Percentiles rank a stretch among this genome's conserved stretches.
These are phyloP conservation scores for Alouatta palliata DNA, from an alignment of 2,113 vertebrate species.

Conservation along the genomic window DNA sequence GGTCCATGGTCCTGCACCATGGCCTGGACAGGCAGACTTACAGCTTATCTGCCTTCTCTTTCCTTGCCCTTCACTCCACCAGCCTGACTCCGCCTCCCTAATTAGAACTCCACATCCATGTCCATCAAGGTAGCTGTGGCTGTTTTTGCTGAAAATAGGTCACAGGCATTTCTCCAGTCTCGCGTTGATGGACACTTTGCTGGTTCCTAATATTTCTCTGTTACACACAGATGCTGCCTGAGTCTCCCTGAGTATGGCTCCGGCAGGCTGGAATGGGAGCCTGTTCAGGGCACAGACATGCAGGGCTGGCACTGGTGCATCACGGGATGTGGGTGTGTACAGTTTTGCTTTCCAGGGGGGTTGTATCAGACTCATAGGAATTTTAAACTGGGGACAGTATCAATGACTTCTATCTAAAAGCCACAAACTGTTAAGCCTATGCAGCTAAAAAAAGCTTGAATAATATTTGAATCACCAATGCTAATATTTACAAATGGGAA, in stretches of 20 bases:
- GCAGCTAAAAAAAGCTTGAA: not conserved
- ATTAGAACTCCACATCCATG: not conserved
- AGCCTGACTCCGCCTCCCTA: no score
- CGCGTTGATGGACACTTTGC: rapidly evolving
- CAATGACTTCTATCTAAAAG: not conserved
- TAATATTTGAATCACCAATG: not conserved
- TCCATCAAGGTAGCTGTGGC: not conserved
- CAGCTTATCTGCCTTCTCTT: no score
- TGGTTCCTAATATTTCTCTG: rapidly evolving
- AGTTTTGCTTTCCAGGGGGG: not conserved
- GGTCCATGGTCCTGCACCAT: no score
- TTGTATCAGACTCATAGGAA: not conserved
- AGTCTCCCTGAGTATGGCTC: not conserved
- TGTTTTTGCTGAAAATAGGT: rapidly evolving
- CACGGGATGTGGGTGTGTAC: not conserved
- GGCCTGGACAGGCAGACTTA: no score
- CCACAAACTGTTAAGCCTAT: not conserved
- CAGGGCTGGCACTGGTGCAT: not conserved
- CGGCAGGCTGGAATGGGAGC: rapidly evolving
- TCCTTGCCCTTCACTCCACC: no score
- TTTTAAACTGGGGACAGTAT: not conserved
- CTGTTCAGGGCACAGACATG: rapidly evolving
- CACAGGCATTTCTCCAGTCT: not conserved
- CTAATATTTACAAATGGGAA: not conserved
- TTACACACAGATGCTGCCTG: rapidly evolving